Percentiles rank a stretch among this genome's conserved stretches.
Evolutionary conservation across 2,113 vertebrate genomes (phyloP).

Genomic region (Tamias sibiricus): DNA sequence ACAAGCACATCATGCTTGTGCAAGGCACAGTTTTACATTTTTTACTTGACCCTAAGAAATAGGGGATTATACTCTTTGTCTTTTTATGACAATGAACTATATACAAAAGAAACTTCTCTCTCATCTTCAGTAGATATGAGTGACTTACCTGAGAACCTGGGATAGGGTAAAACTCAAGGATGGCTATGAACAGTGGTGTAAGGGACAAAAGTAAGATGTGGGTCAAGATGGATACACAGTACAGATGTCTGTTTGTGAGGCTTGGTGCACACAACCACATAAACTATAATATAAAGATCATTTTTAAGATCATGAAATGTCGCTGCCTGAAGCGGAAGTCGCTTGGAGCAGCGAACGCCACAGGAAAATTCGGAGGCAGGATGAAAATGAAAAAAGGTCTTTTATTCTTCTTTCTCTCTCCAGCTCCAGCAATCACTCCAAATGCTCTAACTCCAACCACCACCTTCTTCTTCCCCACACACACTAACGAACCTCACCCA

Average conservation of each 20-base stretch:
- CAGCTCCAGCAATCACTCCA: no score
- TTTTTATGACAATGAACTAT: not conserved
- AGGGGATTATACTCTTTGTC: not conserved
- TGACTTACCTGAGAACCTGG: not conserved
- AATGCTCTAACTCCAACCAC: no score
- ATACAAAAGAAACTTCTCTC: not conserved
- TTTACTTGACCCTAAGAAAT: not conserved
- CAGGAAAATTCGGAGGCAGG: no score
- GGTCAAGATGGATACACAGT: not conserved
- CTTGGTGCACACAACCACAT: not conserved
- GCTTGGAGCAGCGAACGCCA: no score
- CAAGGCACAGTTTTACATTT: not conserved
- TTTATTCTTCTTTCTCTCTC: no score
- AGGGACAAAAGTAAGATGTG: no score
- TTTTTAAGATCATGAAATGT: not conserved
- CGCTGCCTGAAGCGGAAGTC: no score
- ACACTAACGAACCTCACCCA: no score
- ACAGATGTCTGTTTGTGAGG: not conserved
- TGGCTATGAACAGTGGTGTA: no score
- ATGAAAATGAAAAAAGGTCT: no score
- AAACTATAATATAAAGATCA: not conserved
- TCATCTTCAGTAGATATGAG: not conserved
- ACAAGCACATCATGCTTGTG: not conserved
- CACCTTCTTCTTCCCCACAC: no score
- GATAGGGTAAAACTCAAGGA: not conserved